Evolutionary conservation across 2,113 vertebrate species (phyloP).

Genomic region (Ptyas mucosa): DNA sequence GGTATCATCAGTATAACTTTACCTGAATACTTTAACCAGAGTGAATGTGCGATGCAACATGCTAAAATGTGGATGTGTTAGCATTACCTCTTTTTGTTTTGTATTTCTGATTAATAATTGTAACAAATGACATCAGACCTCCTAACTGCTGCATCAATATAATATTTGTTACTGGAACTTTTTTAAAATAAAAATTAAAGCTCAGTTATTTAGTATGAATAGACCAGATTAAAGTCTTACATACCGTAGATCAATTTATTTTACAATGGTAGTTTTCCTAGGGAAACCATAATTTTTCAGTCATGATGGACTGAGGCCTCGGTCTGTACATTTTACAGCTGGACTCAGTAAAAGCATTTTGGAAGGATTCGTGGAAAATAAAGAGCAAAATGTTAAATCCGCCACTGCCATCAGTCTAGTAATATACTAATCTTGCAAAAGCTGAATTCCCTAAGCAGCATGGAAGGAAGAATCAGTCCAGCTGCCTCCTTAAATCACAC

Average conservation of each 20-base stretch:
- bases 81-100: neutral
- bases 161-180: neutral
- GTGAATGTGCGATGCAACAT: neutral
- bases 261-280: constrained; percentile 36
- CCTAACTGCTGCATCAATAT: neutral
- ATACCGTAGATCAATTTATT: neutral
- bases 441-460: constrained; percentile 48
- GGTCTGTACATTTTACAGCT: constrained; percentile 61
- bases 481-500: constrained; percentile 50
- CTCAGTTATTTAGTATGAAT: neutral
- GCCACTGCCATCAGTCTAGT: constrained; percentile 52
- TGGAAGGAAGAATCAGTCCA: constrained; percentile 48
- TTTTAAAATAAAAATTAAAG: neutral
- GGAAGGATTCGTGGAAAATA: constrained; percentile 57
- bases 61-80: neutral
- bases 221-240: constrained; percentile 10
- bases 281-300: constrained; percentile 23
- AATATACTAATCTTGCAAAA: constrained; percentile 45
- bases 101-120: neutral
- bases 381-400: constrained; percentile 33
- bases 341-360: constrained; percentile 58
- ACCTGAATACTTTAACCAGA: neutral
- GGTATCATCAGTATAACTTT: neutral
- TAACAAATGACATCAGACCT: neutral
- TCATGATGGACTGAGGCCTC: constrained; percentile 33